Evolutionary conservation across 2,113 vertebrate genomes (phyloP).

Genomic region (Tachuris rubrigastra): DNA sequence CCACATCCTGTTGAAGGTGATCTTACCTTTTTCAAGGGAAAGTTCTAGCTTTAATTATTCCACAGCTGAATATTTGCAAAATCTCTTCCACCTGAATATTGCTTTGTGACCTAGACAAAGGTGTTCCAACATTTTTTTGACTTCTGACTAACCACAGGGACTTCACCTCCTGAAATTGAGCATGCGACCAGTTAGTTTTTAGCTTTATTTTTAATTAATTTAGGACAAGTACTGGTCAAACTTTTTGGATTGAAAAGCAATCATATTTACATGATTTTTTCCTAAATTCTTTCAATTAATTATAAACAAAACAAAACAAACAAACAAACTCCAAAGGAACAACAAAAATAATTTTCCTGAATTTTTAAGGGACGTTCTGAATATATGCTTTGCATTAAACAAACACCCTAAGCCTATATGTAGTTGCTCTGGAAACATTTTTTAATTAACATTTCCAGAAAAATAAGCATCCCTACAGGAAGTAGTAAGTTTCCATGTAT

Average conservation of each 20-base stretch:
- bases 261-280: not conserved
- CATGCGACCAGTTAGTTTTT: not conserved
- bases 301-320: not conserved
- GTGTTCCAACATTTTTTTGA: not conserved
- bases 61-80: not conserved
- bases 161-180: not conserved
- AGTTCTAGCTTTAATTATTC: not conserved
- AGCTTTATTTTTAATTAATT: not conserved
- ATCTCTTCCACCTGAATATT: not conserved
- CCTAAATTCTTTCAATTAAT: not conserved
- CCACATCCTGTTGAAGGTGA: not conserved
- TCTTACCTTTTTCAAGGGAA: not conserved
- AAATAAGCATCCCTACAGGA: not conserved
- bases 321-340: not conserved
- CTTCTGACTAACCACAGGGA: not conserved
- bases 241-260: not conserved
- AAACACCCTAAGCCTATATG: not conserved
- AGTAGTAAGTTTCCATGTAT: not conserved
- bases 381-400: not conserved
- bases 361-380: not conserved
- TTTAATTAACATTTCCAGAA: not conserved
- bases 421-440: not conserved
- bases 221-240: not conserved
- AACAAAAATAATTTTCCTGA: not conserved
- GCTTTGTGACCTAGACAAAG: not conserved